Evolutionary conservation across 2,888 invertebrate species (phyloP).

Genomic region (Drosophila sordidula): DNA sequence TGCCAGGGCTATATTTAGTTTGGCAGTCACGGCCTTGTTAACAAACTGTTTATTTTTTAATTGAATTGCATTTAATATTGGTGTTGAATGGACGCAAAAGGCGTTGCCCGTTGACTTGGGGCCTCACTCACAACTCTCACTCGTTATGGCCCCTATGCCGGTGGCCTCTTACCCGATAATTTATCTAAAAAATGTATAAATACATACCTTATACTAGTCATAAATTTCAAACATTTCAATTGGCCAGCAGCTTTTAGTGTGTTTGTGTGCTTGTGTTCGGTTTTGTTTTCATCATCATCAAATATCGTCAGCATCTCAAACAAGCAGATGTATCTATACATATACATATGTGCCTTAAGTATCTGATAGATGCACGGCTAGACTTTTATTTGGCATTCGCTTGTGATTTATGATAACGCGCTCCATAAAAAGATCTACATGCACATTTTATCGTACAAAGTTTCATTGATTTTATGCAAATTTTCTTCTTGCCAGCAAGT

Average conservation of each 20-base stretch:
- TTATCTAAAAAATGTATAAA: constrained; percentile 40
- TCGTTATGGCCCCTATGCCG: constrained; percentile 44
- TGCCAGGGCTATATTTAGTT: constrained; percentile 49
- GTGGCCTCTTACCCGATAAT: constrained; percentile 52
- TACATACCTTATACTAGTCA: constrained; percentile 45
- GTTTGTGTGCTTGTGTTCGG: constrained; percentile 39
- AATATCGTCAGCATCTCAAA: constrained; percentile 54
- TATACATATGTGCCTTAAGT: constrained; percentile 26
- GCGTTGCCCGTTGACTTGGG: not conserved
- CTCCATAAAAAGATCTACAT: constrained; percentile 60
- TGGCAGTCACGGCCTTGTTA: constrained; percentile 36
- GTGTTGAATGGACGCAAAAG: constrained; percentile 1
- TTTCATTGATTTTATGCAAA: constrained; percentile 77
- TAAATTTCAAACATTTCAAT: constrained; percentile 76
- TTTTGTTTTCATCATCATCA: constrained; percentile 63
- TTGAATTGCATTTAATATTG: constrained; percentile 53
- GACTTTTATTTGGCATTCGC: constrained; percentile 71
- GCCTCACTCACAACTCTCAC: constrained; percentile 8
- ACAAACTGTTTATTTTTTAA: constrained; percentile 60
- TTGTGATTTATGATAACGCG: constrained; percentile 77
- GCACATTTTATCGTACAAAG: constrained; percentile 45
- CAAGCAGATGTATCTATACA: constrained; percentile 16
- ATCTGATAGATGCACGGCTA: constrained; percentile 61
- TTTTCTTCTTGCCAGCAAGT: constrained; percentile 40
- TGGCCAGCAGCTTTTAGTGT: constrained; percentile 54